Percentiles rank a stretch among this genome's conserved stretches.
Evolutionary conservation across 2,113 vertebrate genomes (phyloP).

Genomic region (Phylloscopus trochilus): DNA sequence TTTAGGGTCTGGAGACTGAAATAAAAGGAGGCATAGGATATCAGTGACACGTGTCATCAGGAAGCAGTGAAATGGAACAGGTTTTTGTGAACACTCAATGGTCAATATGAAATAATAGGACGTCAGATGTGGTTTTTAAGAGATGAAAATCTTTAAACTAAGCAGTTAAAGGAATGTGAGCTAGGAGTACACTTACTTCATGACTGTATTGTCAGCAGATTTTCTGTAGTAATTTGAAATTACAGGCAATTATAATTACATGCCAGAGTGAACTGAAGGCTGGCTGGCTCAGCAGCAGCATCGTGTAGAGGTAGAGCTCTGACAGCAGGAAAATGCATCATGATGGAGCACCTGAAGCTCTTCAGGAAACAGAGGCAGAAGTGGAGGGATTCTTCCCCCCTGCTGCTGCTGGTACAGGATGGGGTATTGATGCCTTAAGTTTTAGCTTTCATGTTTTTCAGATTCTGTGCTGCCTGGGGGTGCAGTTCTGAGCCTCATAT

Average conservation of each 20-base stretch:
- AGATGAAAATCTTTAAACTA: neutral
- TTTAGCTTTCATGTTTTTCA: neutral
- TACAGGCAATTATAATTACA: neutral
- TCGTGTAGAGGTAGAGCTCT: fast-evolving
- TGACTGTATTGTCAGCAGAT: neutral
- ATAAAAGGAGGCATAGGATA: neutral
- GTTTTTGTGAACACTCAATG: neutral
- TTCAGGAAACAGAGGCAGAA: neutral
- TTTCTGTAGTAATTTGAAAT: neutral
- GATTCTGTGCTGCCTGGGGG: neutral
- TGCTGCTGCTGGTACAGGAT: fast-evolving
- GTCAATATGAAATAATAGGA: neutral
- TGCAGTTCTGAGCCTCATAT: neutral
- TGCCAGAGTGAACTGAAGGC: neutral
- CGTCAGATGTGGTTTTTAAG: neutral
- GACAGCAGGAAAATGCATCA: neutral
- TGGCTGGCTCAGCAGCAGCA: neutral
- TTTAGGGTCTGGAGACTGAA: neutral
- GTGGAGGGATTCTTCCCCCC: neutral
- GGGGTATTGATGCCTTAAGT: neutral
- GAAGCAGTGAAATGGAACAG: neutral
- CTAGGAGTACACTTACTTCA: neutral
- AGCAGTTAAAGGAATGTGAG: neutral
- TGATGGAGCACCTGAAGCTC: neutral
- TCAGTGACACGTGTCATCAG: neutral